Percentiles rank a stretch among this genome's conserved stretches.
Evolutionary conservation across 2,888 invertebrate species (phyloP).

Genomic region (Volucella bombylans): DNA sequence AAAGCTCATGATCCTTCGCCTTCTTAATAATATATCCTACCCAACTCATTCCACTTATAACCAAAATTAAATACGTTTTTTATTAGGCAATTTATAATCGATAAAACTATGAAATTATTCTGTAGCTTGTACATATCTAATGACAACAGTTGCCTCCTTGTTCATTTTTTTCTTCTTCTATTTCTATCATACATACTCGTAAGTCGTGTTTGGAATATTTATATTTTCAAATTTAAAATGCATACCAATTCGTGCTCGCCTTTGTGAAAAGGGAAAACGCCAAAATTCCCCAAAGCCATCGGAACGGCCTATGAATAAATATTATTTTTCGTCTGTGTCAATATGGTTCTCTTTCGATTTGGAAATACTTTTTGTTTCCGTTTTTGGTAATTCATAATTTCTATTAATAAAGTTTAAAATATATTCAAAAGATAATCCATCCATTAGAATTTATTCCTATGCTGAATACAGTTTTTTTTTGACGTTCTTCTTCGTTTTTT

Average conservation of each 20-base stretch:
- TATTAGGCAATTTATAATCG: constrained; percentile 51
- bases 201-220: constrained; percentile 66
- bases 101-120: constrained; percentile 38
- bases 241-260: constrained; percentile 37
- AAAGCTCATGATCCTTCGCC: too few relatives aligned
- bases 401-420: constrained; percentile 34
- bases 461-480: constrained; percentile 29
- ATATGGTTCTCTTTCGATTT: constrained; percentile 22
- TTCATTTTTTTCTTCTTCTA: background rate
- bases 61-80: background rate
- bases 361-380: constrained; percentile 63
- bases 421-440: constrained; percentile 53
- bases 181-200: background rate
- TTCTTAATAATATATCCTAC: too few relatives aligned
- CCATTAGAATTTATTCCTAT: constrained; percentile 27
- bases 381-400: constrained; percentile 54
- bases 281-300: constrained; percentile 9
- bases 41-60: too few relatives aligned
- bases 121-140: background rate
- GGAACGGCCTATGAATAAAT: constrained; percentile 42
- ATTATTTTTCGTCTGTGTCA: constrained; percentile 26
- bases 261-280: constrained; percentile 32
- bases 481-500: constrained; percentile 33
- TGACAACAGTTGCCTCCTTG: too few relatives aligned
- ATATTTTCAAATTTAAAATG: constrained; percentile 64